Percentiles rank a stretch among this genome's conserved stretches.
Evolutionary conservation across 2,113 vertebrate genomes (phyloP).

Genomic region (Hypomesus transpacificus): DNA sequence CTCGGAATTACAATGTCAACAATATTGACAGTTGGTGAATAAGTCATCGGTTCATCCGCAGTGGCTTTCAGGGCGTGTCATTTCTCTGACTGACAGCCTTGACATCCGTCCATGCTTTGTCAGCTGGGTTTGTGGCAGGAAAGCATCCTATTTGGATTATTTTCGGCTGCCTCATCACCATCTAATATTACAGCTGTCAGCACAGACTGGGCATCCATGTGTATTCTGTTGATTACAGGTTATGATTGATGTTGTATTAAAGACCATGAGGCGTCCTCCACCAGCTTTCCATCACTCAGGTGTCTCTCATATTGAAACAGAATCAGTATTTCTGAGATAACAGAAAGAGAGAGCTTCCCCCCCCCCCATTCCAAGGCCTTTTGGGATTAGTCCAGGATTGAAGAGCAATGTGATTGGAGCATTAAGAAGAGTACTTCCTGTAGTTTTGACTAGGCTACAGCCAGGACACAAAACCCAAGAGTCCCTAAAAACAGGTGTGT

Average conservation of each 20-base stretch:
- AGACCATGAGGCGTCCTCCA: not conserved
- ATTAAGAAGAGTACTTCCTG: too few relatives aligned
- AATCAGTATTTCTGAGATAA: not conserved
- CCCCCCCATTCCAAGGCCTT: too few relatives aligned
- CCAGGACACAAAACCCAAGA: not conserved
- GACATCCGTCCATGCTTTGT: not conserved
- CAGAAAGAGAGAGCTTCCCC: too few relatives aligned
- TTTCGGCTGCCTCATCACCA: not conserved
- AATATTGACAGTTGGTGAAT: not conserved
- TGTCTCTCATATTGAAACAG: not conserved
- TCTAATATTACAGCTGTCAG: constrained; percentile 1
- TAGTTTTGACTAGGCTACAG: too few relatives aligned
- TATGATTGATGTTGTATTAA: constrained; percentile 17
- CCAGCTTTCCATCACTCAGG: not conserved
- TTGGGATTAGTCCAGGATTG: too few relatives aligned
- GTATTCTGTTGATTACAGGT: not conserved
- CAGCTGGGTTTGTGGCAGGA: not conserved
- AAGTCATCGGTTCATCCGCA: not conserved
- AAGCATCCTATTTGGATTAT: not conserved
- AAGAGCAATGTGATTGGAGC: too few relatives aligned
- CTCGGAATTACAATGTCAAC: too few relatives aligned
- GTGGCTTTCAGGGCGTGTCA: not conserved
- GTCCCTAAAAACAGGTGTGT: not conserved
- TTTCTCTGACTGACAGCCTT: constrained; percentile 9
- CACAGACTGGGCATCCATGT: not conserved